Base-by-base conservation (phyloP, 2,113 vertebrate genomes). In the Hemibagrus wyckioides region DNA sequence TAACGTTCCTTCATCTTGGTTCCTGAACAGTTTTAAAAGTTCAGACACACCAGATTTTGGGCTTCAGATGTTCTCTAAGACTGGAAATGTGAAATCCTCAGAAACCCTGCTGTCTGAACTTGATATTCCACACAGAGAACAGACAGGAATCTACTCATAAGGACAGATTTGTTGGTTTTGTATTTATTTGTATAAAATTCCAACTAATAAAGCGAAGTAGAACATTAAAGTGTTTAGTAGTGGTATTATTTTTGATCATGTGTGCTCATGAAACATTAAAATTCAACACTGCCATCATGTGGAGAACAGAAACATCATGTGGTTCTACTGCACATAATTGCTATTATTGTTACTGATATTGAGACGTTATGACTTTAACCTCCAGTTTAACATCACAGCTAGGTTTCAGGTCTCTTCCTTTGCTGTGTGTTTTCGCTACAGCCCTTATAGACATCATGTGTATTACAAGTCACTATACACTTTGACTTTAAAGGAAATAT, bases 111-210 rank as follows among this genome's bases (percentile, higher is more conserved):
- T 25, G 67, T 71, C 63, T 50, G 59, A 80, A 25, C 23, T 71
- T 54, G 1, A 52, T 6, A 57, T 65, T 6, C 14, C 39, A 82
- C 44, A 69, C 33, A 87, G 30, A 77, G 48, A 73, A 61, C 63
- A 73, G 13, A 85, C 81, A 86, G 10, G 30, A 63, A 73, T 69
- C 71, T 69, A 57, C 41, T 10, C 15, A 73, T 82, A 23, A n/a
- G n/a, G 15, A 83, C 48, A 79, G 36, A 52, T 85, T 71, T 84
- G 73, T 76, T 80, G 71, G 30, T 91, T 91, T 91, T 91, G 82
- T 90, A 89, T 87, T 67, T 90, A 82, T 91, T 91, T 91, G 79
- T 91, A 89, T 84, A n/a, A 91, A 88, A 80, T 90, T 80, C 80
- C 76, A 75, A 89, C 56, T 39, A 89, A 90, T 89, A 86, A 89